Base-by-base conservation (phyloP, 1,140 invertebrate species). In the Yoshiicerus persimilis region DNA sequence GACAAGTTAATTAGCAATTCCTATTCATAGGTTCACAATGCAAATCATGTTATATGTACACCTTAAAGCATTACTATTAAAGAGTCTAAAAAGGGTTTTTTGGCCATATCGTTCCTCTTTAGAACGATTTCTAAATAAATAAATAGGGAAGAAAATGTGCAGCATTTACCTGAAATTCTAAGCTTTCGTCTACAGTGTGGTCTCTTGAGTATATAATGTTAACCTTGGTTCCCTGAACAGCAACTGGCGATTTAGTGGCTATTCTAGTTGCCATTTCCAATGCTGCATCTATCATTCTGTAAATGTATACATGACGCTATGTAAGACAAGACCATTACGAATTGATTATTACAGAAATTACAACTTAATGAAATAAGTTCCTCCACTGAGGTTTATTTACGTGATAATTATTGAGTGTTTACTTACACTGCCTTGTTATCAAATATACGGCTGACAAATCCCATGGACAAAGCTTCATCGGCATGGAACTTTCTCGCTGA, bases 241-340 rank as follows among this genome's bases (percentile, higher is more conserved):
- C 98, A 34, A 99, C 95, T 10, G 98, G 98, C 94, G 97, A 98
- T 93, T 98, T 98, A n/a, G 91, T 92, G 16, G 98, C 96, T 90
- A 99, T 99, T 62, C 93, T 90, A 91, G 94, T 94, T 32, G 97
- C 98, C 86, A 97, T 87, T 36, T 95, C 93, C 1, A 98, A 86
- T 0, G 96, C 96, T 86, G 93, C 94, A 41, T 94, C 93, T 11
- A 99, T 91, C 92, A 97, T 92, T 86, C 95, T 96, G 9, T 13
- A 90, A 84, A 90, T n/a, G n/a, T n/a, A n/a, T n/a, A n/a, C n/a
- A n/a, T n/a, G n/a, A n/a, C n/a, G n/a, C n/a, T n/a, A n/a, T n/a
- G n/a, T n/a, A n/a, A n/a, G n/a, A n/a, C n/a, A n/a, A n/a, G n/a
- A n/a, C n/a, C n/a, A n/a, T n/a, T n/a, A n/a, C n/a, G n/a, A n/a